Evolutionary conservation across 2,113 vertebrate genomes (phyloP), one percentile per base, ranked within the genome.

Genomic region (Prunella himalayana): DNA sequence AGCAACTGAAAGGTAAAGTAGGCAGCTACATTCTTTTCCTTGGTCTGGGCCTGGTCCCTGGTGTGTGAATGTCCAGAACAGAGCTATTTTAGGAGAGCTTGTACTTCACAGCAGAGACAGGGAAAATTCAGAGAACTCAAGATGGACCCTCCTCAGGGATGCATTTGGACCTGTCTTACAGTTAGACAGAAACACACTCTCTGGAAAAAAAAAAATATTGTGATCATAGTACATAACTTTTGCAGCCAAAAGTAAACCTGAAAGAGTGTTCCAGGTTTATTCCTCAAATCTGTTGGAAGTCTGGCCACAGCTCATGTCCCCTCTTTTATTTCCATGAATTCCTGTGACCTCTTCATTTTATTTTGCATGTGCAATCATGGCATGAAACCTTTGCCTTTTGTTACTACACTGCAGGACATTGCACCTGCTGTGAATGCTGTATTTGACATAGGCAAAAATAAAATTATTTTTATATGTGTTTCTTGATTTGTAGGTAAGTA

Each of bases 221-320:
- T 0, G 1, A 5, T 49, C 19, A 2, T 21, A 28, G 23, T 56
- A 22, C 7, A n/a, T 17, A 76, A 28, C 9, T 80, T 89, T 69
- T 24, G 18, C 9, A 49, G 39, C 8, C 2, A 0, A 35, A 24
- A 51, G 39, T 60, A 90, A 69, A 77, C 51, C 33, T 39, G 25
- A 56, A 47, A 35, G 33, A 37, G 6, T 59, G 28, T 83, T 92
- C 5, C 28, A 54, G 21, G 23, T 70, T 75, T 35, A 15, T 77
- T 77, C 30, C 17, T 87, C 60, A 76, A 82, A 73, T 44, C 19
- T 70, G 2, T 47, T 63, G 15, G 37, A 78, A 86, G 13, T 50
- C 57, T 78, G 47, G 19, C 72, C 83, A 50, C 31, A 70, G 37
- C 27, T 53, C 0, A 0, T 49, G 42, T 33, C 4, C 2, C 8